phyloP scores from a whole-genome alignment of 2,113 vertebrate species.

The Nothoprocta perdicaria region DNA sequence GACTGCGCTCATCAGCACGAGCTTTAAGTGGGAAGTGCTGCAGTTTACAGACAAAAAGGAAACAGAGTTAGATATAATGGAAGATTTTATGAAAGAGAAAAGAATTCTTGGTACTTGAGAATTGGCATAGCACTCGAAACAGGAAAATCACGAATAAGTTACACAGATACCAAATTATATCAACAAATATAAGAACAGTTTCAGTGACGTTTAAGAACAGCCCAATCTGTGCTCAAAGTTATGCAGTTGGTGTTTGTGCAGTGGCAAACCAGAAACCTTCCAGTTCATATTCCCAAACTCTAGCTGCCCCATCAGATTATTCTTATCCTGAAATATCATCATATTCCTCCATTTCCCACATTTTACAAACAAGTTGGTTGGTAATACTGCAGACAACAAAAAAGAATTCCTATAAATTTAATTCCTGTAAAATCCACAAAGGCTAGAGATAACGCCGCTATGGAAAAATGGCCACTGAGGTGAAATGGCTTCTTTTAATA shows the following conservation, averaged over 20 bases:
- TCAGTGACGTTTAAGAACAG: accelerated
- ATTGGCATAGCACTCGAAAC: background rate
- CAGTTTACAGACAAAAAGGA: background rate
- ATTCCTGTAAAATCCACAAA: background rate
- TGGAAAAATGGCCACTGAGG: background rate
- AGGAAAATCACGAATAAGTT: background rate
- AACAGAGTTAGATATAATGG: background rate
- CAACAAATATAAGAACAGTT: accelerated
- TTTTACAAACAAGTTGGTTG: background rate
- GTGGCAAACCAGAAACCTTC: background rate
- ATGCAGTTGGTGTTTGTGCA: accelerated
- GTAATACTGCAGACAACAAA: background rate
- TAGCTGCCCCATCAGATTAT: background rate
- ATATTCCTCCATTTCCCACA: background rate
- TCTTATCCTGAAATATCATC: background rate
- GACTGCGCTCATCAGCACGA: background rate
- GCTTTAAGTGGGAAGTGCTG: background rate
- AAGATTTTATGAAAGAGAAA: background rate
- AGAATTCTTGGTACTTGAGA: background rate
- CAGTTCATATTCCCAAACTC: background rate
- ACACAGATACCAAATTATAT: background rate
- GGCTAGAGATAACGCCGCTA: background rate
- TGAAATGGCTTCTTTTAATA: background rate
- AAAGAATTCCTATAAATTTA: background rate
- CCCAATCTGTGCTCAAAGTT: background rate